Evolutionary conservation across 2,888 invertebrate species (phyloP), one percentile per base, ranked within the genome.

Genomic region (Drosophila pseudotalamancana): DNA sequence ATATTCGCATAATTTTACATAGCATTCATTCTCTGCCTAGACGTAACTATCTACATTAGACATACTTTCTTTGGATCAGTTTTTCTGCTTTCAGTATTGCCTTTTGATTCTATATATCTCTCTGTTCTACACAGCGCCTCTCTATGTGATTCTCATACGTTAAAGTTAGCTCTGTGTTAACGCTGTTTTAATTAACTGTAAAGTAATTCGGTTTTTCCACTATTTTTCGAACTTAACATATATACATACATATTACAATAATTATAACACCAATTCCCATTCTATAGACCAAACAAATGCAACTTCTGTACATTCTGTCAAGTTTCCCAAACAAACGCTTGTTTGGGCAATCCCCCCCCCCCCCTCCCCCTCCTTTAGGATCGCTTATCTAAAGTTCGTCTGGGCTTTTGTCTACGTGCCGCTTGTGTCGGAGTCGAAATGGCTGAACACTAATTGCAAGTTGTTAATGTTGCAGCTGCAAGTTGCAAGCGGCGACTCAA

Each of bases 401-500:
- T 40, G 43, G 40, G 19, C 45, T 57, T 55, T 76, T 64, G 77
- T 57, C 55, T 59, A 62, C 72, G 77, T 77, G 73, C 72, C 40
- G 66, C 53, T 72, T 66, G 35, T 25, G 37, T 56, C 60, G 63
- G 54, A 51, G 54, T 68, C 74, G 40, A 16, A 25, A 50, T 57
- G 51, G 40, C 45, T 31, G 49, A 12, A 73, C 55, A 65, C 76
- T 73, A 66, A 76, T 73, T 73, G 72, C 59, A 27, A 66, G 62
- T 66, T 71, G 76, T 65, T 71, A 76, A 61, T 71, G 61, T 48
- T 76, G 71, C 78, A 60, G 74, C 62, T 72, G 71, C 60, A n/a
- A 37, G 31, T 29, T 40, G 48, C 48, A 9, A 48, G 39, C 42
- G 42, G 53, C 63, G 55, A 70, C 55, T 72, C 77, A 72, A 76